Percentiles rank a stretch among this genome's conserved stretches.
Conservation (phyloP, 1,140 invertebrate species). For the Lepidostoma basale region DNA sequence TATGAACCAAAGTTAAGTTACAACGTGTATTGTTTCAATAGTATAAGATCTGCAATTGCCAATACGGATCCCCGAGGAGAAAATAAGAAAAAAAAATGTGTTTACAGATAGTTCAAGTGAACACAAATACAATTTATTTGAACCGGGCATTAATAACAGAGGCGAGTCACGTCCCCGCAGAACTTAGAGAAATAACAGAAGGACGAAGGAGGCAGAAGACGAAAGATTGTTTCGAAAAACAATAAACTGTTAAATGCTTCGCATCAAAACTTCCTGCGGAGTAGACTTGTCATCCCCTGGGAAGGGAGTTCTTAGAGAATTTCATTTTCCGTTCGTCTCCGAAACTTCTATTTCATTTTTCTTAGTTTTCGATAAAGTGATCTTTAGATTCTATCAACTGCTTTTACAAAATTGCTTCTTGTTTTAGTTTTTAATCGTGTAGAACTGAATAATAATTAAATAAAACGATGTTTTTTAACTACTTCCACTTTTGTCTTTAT, state of each 20-base stretch:
- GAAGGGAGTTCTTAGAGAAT: background rate
- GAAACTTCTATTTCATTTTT: background rate
- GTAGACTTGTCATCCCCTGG: background rate
- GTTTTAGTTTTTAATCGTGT: no score
- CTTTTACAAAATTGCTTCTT: no score
- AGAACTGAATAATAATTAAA: no score
- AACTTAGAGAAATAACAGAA: conserved; percentile 15
- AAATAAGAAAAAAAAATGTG: background rate
- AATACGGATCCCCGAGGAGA: background rate
- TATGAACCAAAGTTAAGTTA: no score
- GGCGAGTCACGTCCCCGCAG: conserved; percentile 37
- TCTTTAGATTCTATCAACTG: no score
- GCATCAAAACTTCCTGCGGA: conserved; percentile 43
- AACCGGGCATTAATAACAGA: conserved; percentile 28
- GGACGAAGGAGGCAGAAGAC: conserved; percentile 8
- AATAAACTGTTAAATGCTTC: conserved; percentile 45
- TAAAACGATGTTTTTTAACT: no score
- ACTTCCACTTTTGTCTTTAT: no score
- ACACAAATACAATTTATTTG: conserved; percentile 17
- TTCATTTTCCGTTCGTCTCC: background rate
- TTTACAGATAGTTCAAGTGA: background rate
- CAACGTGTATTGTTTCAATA: no score
- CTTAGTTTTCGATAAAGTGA: no score
- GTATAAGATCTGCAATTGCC: no score
- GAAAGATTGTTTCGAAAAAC: conserved; percentile 46